Conservation (phyloP, 2,888 invertebrate genomes). For the Gerris lacustris region DNA sequence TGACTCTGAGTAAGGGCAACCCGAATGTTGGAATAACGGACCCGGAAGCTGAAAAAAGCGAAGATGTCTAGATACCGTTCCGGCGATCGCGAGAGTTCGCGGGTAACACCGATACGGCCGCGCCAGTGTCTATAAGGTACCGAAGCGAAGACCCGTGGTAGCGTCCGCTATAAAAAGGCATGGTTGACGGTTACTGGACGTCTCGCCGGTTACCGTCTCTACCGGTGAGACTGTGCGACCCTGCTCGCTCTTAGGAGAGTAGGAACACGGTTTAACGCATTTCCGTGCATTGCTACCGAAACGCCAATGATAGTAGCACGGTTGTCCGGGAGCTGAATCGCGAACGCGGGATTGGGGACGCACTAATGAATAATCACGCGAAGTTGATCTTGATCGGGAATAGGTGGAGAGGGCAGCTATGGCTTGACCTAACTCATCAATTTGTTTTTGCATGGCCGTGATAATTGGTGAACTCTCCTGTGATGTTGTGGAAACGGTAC, state of each 20-base stretch:
- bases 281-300: conserved; percentile 20
- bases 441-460: neutral
- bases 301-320: conserved; percentile 10
- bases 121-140: conserved; percentile 16
- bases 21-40: conserved; percentile 21
- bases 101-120: conserved; percentile 12
- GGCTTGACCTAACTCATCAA: neutral
- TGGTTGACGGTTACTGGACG: conserved; percentile 11
- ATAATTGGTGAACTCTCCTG: neutral
- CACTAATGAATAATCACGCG: neutral
- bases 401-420: neutral
- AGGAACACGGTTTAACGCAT: conserved; percentile 20
- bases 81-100: neutral
- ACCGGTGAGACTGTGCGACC: conserved; percentile 13
- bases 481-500: neutral
- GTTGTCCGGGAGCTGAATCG: neutral
- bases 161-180: conserved; percentile 9
- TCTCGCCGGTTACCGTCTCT: conserved; percentile 18
- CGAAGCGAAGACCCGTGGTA: conserved; percentile 9
- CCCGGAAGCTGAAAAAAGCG: conserved; percentile 23
- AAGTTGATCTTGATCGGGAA: neutral
- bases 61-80: neutral
- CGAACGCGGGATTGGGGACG: neutral
- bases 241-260: neutral
- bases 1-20: conserved; percentile 12